Base-by-base conservation (phyloP, 2,113 vertebrate genomes). In the Notarius quadriscutis region DNA sequence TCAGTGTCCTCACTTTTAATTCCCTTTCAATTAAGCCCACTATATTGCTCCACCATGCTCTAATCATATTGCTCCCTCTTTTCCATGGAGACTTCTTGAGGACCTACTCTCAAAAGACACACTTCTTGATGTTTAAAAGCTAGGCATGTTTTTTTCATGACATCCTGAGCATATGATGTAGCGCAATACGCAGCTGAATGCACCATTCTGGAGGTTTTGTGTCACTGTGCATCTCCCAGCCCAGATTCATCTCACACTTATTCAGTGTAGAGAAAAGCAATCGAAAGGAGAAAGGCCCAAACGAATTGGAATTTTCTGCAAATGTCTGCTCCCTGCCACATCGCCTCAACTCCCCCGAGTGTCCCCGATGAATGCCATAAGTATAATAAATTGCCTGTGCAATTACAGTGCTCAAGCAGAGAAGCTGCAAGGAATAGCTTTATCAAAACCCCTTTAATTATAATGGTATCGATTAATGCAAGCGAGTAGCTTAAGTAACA, bases 391-490 rank as follows among this genome's bases (percentile, higher is more conserved):
- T 95, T 91, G 92, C 91, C 48, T n/a, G 86, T 83, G 85, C 92
- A 94, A 93, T 95, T 92, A 94, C 86, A 90, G 87, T 86, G 88
- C 65, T 25, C 78, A 81, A 91, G 91, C 86, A 88, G 90, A 92
- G 92, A 84, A 93, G 91, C 92, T 89, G 91, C 89, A 90, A 92
- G 91, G 93, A 94, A 94, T 93, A 87, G 91, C 93, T 95, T 92
- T 92, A 94, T 95, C 91, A 92, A 94, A 95, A 93, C 84, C 90
- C 90, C 89, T 92, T 93, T 94, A 95, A 95, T 94, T 94, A 94
- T 90, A 92, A 88, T 71, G 12, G 79, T 94, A 94, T 95, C 93
- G 94, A 95, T 95, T 93, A 89, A 83, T 53, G 72, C 81, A 82
- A 57, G 81, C 87, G 89, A 86, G 91, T 93, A 92, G 83, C 87